Base-by-base conservation (phyloP, 2,113 vertebrate genomes). In the Indicator indicator region DNA sequence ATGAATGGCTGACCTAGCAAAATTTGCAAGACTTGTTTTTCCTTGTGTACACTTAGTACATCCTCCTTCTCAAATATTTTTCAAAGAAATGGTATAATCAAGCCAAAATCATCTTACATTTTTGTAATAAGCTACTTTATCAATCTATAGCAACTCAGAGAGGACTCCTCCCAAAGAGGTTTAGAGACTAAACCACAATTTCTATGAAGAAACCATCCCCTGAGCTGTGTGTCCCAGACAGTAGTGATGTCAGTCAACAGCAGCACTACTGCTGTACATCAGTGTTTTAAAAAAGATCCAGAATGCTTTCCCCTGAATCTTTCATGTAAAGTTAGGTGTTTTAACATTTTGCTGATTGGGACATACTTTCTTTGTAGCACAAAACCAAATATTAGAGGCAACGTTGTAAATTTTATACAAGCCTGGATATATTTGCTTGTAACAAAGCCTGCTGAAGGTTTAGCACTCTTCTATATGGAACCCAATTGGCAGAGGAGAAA, bases 331-430 rank as follows among this genome's bases (percentile, higher is more conserved):
- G 86, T 86, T 86, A 92, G 74, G n/a, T 92, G 58, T 32, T 74
- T 92, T 89, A 96, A 88, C 30, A 65, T 93, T 89, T 88, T 92
- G 67, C 72, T 93, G 48, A 48, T 6, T 38, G 16, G 63, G 48
- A 74, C 30, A 42, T 87, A 77, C 80, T 91, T 84, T 44, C 81
- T 95, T 91, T 94, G 64, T 55, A 94, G 76, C 16, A 78, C 54
- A 92, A 94, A 96, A 50, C 59, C 70, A 83, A 96, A 78, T 79
- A 65, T 13, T 50, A 91, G 89, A 95, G 88, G 67, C 64, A 86
- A 33, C 62, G 42, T 93, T 96, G 95, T 86, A 97, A 87, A 95
- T 95, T 93, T 84, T 63, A 44, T 69, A 83, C 46, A 72, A 52
- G 68, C 83, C 80, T 76, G 26, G 24, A 63, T 72, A 32, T 46